Evolutionary conservation across 2,797 vertebrate species (phyloP).

Genomic region (Myiotriccus ornatus): DNA sequence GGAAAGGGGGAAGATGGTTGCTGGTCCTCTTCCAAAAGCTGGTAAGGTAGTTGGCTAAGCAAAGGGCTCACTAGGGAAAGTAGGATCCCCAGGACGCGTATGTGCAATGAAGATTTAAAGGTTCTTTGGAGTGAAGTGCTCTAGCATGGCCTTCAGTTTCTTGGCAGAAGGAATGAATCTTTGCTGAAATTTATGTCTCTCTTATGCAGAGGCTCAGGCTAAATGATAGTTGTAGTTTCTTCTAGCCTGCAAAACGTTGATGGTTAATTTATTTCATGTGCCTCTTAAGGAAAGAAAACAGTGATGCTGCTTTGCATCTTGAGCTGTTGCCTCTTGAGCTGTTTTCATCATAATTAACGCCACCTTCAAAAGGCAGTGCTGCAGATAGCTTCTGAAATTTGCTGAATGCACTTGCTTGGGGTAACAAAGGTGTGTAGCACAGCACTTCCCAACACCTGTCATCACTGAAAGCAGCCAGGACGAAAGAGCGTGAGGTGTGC

Average conservation of each 20-base stretch:
- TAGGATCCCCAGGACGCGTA: background rate
- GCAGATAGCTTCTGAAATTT: background rate
- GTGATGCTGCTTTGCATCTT: background rate
- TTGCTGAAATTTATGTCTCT: background rate
- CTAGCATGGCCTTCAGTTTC: background rate
- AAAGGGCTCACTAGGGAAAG: background rate
- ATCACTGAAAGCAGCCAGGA: background rate
- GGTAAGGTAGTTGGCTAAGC: background rate
- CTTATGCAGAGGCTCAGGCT: background rate
- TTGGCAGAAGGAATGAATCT: background rate
- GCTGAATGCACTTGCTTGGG: background rate
- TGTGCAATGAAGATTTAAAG: background rate
- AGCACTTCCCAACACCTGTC: background rate
- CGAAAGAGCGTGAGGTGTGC: slow-evolving; percentile 14
- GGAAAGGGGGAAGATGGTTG: background rate
- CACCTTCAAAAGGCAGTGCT: background rate
- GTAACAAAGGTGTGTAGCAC: background rate
- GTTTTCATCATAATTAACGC: background rate
- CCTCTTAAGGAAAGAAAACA: background rate
- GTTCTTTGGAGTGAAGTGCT: background rate
- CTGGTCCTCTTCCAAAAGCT: background rate
- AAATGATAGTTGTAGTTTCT: background rate
- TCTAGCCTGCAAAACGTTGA: background rate
- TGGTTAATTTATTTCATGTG: background rate
- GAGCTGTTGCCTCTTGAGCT: background rate